Percentiles rank a stretch among this genome's conserved stretches.
Evolutionary conservation across 1,140 invertebrate genomes (phyloP).

Genomic region (Papilio xuthus): DNA sequence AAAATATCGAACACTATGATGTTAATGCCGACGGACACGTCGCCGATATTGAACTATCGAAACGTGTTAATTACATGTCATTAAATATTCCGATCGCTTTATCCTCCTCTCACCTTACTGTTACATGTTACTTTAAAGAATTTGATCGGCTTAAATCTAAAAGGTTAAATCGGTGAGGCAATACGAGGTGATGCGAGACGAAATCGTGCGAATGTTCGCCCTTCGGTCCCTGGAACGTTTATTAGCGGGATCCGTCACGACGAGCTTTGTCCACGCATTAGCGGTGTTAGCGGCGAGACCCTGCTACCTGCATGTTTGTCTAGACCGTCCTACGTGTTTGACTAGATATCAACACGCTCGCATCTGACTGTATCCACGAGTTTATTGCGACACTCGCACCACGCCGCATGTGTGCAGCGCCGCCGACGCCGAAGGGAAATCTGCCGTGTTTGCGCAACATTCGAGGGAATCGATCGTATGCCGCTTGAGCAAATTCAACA

Average conservation of each 20-base stretch:
- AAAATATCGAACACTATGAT: constrained; percentile 76
- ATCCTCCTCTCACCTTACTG: background rate
- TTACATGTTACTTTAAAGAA: background rate
- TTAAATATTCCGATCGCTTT: constrained; percentile 21
- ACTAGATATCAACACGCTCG: constrained; percentile 70
- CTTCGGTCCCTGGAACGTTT: constrained; percentile 74
- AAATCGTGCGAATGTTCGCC: constrained; percentile 50
- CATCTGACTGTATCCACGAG: constrained; percentile 58
- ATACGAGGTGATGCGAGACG: background rate
- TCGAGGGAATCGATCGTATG: constrained; percentile 30
- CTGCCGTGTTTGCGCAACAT: constrained; percentile 63
- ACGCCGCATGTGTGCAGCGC: constrained; percentile 58
- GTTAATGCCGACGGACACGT: constrained; percentile 58
- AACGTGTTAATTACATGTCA: constrained; percentile 34
- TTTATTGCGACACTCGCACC: constrained; percentile 62
- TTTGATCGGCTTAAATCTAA: background rate
- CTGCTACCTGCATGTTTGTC: constrained; percentile 69
- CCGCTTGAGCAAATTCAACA: constrained; percentile 22
- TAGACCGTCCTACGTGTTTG: constrained; percentile 66
- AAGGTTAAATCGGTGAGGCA: background rate
- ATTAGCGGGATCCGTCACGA: constrained; percentile 78
- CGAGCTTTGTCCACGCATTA: constrained; percentile 77
- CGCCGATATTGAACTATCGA: constrained; percentile 16
- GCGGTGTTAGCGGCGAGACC: constrained; percentile 73
- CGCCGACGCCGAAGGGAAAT: constrained; percentile 71